Percentiles rank a stretch among this genome's conserved stretches.
These are phyloP conservation scores for Bufo bufo DNA, from an alignment of 2,113 vertebrate genomes.

Conservation along the genomic window DNA sequence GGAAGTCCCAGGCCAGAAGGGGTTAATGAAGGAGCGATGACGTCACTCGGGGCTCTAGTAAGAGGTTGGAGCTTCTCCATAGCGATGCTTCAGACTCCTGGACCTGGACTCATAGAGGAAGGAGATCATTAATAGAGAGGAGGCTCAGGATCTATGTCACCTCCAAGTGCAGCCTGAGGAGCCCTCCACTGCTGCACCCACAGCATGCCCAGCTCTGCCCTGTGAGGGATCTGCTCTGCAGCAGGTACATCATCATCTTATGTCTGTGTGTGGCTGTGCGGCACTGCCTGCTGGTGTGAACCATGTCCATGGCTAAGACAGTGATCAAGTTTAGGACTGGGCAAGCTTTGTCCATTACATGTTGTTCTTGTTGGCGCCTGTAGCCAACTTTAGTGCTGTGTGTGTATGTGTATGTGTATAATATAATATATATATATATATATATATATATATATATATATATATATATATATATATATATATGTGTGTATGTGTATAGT, in stretches of 20 bases:
- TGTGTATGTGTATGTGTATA: no score
- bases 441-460: background rate
- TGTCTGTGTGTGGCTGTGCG: background rate
- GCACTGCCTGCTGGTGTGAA: background rate
- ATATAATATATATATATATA: background rate
- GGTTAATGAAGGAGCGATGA: constrained; percentile 62
- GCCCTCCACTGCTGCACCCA: background rate
- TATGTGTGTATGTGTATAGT: no score
- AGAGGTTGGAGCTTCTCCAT: constrained; percentile 31
- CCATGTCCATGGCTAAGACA: background rate
- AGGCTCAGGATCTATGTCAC: constrained; percentile 49
- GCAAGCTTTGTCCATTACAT: no score
- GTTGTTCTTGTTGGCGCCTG: no score
- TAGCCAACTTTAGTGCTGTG: no score
- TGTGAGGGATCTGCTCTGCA: background rate
- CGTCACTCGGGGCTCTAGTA: constrained; percentile 70
- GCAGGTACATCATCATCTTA: background rate
- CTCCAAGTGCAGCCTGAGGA: background rate
- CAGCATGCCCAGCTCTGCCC: background rate
- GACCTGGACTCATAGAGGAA: constrained; percentile 30
- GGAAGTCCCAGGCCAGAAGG: constrained; percentile 31
- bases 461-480: background rate
- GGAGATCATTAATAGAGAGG: constrained; percentile 18
- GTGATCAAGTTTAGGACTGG: background rate
- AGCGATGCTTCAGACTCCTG: background rate